Conservation (phyloP, 2,888 invertebrate genomes). For the Pollenia labialis region DNA sequence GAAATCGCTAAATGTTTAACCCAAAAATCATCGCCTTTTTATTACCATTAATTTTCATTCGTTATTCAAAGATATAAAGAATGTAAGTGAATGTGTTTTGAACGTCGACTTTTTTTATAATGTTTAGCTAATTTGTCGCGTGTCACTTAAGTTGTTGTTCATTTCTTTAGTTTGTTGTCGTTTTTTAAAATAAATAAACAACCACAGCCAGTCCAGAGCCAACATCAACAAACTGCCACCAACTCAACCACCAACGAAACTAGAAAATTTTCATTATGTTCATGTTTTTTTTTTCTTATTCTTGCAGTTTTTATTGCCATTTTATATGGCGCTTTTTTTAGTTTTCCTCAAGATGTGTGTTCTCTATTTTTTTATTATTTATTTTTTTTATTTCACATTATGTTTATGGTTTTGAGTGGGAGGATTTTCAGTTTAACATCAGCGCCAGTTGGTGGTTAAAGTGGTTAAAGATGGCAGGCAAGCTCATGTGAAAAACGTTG, state of each 20-base stretch:
- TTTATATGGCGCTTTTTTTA: conserved; percentile 36
- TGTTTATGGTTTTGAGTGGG: conserved; percentile 53
- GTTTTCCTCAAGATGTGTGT: conserved; percentile 41
- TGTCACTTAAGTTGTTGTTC: conserved; percentile 69
- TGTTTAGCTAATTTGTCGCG: conserved; percentile 72
- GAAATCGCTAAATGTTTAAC: neutral
- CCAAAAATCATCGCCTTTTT: neutral
- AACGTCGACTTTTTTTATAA: conserved; percentile 41
- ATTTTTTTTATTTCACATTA: conserved; percentile 1
- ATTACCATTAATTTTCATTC: conserved; percentile 17
- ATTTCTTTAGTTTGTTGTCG: conserved; percentile 49
- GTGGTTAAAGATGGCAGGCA: conserved; percentile 14
- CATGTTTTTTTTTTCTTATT: conserved; percentile 1
- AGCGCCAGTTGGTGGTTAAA: conserved; percentile 50
- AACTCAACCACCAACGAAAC: conserved; percentile 48
- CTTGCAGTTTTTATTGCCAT: conserved; percentile 22
- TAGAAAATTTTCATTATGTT: conserved; percentile 40
- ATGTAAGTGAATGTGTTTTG: neutral
- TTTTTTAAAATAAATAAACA: conserved; percentile 49
- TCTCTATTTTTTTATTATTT: neutral
- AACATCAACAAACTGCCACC: conserved; percentile 17
- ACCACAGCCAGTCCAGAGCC: conserved; percentile 19
- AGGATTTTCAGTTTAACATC: conserved; percentile 23
- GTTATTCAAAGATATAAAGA: neutral
- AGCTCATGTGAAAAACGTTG: neutral